These are phyloP conservation scores for Omphaloscelis lunosa DNA, from an alignment of 2,888 invertebrate genomes.

Conservation along the genomic window DNA sequence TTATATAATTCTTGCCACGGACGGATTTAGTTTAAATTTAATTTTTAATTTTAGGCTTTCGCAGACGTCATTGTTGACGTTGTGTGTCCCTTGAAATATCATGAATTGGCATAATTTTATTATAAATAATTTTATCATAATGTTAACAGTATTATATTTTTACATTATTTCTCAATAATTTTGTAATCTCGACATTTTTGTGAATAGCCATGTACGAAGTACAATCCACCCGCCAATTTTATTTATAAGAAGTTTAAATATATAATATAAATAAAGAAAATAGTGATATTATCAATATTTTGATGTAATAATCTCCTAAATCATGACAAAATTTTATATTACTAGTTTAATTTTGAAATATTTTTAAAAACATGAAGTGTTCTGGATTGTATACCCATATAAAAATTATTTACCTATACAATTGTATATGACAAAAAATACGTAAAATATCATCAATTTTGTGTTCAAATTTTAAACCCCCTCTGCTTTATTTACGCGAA, in stretches of 20 bases:
- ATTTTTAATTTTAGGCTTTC: background rate
- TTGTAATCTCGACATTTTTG: slow-evolving; percentile 16
- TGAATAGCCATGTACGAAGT: slow-evolving; percentile 61
- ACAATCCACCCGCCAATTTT: slow-evolving; percentile 69
- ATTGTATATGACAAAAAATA: background rate
- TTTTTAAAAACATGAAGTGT: slow-evolving; percentile 1
- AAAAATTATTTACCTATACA: slow-evolving; percentile 29
- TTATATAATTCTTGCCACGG: slow-evolving; percentile 41
- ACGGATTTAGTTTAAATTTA: slow-evolving; percentile 7
- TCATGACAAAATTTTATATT: slow-evolving; percentile 50
- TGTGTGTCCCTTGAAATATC: background rate
- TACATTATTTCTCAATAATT: slow-evolving; percentile 40
- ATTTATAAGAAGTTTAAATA: slow-evolving; percentile 50
- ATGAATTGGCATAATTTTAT: slow-evolving; percentile 20
- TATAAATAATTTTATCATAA: slow-evolving; percentile 21
- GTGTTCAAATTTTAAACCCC: slow-evolving; percentile 35
- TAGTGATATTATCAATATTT: slow-evolving; percentile 55
- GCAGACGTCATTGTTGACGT: background rate
- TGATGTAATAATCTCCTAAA: slow-evolving; percentile 57
- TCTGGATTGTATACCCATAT: slow-evolving; percentile 27
- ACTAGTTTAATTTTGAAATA: slow-evolving; percentile 7
- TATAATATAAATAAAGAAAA: slow-evolving; percentile 13
- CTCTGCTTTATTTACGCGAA: slow-evolving; percentile 56
- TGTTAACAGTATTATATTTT: slow-evolving; percentile 61
- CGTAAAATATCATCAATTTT: slow-evolving; percentile 37